These are phyloP conservation scores for Brachypteracias leptosomus DNA, from an alignment of 2,113 vertebrate genomes.

Conservation along the genomic window DNA sequence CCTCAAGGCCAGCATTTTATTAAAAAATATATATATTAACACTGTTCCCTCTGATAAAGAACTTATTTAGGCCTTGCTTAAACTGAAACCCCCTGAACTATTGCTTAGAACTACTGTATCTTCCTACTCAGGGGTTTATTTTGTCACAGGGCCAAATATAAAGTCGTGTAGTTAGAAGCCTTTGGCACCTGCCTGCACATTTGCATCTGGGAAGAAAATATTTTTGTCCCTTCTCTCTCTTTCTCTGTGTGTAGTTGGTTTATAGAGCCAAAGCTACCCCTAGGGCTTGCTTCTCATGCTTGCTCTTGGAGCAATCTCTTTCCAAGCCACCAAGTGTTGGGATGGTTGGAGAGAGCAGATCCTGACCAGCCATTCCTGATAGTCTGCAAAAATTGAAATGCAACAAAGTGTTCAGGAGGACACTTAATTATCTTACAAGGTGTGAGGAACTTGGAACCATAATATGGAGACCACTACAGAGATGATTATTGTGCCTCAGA, in stretches of 20 bases:
- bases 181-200: conserved; percentile 25
- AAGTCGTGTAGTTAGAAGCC: neutral
- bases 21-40: neutral
- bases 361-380: neutral
- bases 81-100: neutral
- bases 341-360: neutral
- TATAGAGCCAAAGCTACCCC: conserved; percentile 41
- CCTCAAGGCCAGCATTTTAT: neutral
- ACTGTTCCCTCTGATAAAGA: neutral
- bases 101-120: conserved; percentile 30
- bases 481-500: conserved; percentile 41
- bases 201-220: conserved; percentile 38
- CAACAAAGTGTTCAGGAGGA: neutral
- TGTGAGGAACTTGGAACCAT: conserved; percentile 43
- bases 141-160: conserved; percentile 16
- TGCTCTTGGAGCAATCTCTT: neutral
- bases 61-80: neutral
- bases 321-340: neutral
- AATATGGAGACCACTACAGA: neutral
- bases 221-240: neutral
- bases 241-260: neutral
- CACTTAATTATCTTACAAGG: conserved; percentile 31
- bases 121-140: conserved; percentile 13
- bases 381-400: neutral
- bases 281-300: neutral